Evolutionary conservation across 2,113 vertebrate genomes (phyloP).

Genomic region (Sorex araneus): DNA sequence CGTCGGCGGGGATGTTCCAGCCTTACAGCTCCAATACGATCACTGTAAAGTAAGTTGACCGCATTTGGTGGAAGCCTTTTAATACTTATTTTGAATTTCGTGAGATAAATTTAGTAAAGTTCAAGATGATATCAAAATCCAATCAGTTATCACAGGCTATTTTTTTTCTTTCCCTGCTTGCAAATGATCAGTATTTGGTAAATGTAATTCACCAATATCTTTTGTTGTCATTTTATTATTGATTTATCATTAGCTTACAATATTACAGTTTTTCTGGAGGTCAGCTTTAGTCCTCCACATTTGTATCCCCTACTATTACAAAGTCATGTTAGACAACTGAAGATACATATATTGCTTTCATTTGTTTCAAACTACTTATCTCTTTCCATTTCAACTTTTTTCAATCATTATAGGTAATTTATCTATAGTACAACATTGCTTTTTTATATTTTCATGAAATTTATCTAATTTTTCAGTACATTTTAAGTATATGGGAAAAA

Average conservation of each 20-base stretch:
- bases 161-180: not conserved
- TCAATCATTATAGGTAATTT: not conserved
- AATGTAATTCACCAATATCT: not conserved
- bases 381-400: not conserved
- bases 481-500: not conserved
- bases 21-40: constrained; percentile 95
- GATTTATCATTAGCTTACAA: not conserved
- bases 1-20: constrained; percentile 96
- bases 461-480: not conserved
- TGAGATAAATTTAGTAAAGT: constrained; percentile 3
- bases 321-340: not conserved
- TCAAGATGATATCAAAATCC: not conserved
- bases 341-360: not conserved
- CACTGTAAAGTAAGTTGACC: constrained; percentile 93
- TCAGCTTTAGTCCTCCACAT: too few relatives aligned
- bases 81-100: not conserved
- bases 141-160: not conserved
- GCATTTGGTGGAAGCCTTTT: not conserved
- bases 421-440: not conserved
- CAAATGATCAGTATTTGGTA: not conserved
- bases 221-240: not conserved
- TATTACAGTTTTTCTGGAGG: not conserved
- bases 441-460: constrained; percentile 11
- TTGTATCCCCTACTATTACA: too few relatives aligned
- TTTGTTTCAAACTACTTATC: constrained; percentile 21